Evolutionary conservation across 2,113 vertebrate species (phyloP).

Genomic region (Guaruba guarouba): DNA sequence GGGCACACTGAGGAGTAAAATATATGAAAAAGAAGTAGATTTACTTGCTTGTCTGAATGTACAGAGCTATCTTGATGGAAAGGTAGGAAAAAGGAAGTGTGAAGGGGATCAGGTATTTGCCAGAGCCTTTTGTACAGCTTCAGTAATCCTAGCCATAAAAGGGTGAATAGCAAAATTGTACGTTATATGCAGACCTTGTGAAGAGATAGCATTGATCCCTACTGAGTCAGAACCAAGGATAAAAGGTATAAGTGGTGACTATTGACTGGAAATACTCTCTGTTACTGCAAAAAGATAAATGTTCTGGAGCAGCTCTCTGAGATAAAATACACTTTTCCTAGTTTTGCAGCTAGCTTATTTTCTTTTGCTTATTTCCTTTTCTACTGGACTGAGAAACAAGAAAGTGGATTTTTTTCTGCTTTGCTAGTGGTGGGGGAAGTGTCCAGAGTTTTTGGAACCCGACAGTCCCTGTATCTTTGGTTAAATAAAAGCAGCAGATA

Average conservation of each 20-base stretch:
- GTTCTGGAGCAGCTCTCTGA: background rate
- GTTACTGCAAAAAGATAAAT: background rate
- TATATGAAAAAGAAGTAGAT: background rate
- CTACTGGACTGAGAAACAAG: background rate
- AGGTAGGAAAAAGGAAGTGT: background rate
- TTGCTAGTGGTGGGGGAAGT: background rate
- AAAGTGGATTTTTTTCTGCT: background rate
- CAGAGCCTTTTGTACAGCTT: background rate
- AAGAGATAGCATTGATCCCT: background rate
- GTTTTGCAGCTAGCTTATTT: background rate
- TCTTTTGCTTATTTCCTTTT: background rate
- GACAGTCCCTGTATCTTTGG: background rate
- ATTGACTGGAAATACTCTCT: background rate
- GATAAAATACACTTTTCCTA: background rate
- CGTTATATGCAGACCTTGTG: background rate
- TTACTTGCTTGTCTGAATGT: background rate
- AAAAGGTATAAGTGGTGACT: background rate
- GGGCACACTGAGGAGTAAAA: background rate
- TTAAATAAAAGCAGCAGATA: background rate
- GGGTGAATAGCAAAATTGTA: background rate
- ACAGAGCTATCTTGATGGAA: background rate
- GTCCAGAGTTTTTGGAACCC: background rate
- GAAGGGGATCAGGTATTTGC: background rate
- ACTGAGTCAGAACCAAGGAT: background rate
- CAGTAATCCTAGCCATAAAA: background rate